Conservation (phyloP, 2,797 vertebrate genomes). For the Iguana delicatissima region DNA sequence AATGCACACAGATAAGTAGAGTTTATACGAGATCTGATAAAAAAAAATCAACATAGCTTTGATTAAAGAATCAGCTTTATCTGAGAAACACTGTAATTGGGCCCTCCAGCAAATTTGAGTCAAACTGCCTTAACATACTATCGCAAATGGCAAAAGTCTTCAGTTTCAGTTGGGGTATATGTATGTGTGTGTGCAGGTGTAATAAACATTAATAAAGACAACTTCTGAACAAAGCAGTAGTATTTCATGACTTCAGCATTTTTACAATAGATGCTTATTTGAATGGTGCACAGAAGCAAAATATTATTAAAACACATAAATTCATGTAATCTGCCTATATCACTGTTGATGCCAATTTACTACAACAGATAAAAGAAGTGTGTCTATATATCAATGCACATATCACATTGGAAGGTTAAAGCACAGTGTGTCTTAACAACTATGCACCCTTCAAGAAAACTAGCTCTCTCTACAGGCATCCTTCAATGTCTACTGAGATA, state of each 20-base stretch:
- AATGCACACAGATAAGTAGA: slow-evolving; percentile 45
- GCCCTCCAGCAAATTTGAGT: slow-evolving; percentile 22
- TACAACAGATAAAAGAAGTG: not conserved
- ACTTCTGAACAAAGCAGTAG: not conserved
- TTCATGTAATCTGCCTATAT: not conserved
- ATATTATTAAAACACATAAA: not conserved
- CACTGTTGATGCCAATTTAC: not conserved
- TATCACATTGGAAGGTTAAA: not conserved
- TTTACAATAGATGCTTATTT: not conserved
- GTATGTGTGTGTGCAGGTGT: not conserved
- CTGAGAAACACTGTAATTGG: slow-evolving; percentile 33
- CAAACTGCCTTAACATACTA: slow-evolving; percentile 23
- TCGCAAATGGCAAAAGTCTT: not conserved
- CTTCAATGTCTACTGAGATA: not conserved
- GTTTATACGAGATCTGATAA: slow-evolving; percentile 47
- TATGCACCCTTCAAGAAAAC: not conserved
- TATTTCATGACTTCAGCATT: not conserved
- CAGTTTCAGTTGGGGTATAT: not conserved
- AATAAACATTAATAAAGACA: not conserved
- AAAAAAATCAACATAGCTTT: slow-evolving; percentile 55
- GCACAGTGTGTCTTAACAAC: not conserved
- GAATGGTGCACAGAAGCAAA: not conserved
- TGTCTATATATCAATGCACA: not conserved
- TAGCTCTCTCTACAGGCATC: not conserved
- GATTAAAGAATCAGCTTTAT: slow-evolving; percentile 48